Base-by-base conservation (phyloP, 2,888 invertebrate genomes). In the Idaea aversata region DNA sequence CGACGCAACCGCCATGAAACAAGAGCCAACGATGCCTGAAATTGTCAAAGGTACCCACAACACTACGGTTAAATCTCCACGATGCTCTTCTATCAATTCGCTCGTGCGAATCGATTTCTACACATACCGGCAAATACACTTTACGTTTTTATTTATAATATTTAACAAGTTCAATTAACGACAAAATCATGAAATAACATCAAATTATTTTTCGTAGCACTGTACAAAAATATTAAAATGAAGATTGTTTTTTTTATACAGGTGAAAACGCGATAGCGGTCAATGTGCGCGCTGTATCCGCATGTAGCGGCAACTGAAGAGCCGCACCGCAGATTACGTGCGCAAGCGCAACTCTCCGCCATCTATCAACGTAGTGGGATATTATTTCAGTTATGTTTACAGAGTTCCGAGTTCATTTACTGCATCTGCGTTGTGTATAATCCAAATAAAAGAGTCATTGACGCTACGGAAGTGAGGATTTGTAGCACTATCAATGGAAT, bases 31-130 rank as follows among this genome's bases (percentile, higher is more conserved):
- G 83, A 82, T 82, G 88, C 86, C 85, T 90, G 86, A 87, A 89
- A 87, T 84, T 77, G 83, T 75, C 74, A 77, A 77, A 80, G 83
- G 80, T 85, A 85, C 72, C 83, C 83, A 80, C 81, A 77, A 76
- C 79, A 76, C 77, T 75, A 78, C 78, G 78, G 79, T 81, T 82
- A 84, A 71, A 66, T 81, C 83, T 86, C 83, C 86, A 87, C 78
- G 81, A 79, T 78, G 81, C 79, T 86, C 83, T 84, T 84, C 82
- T 74, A 77, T 76, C 71, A 73, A 75, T 77, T 75, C 80, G 77
- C 74, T 88, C 84, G 80, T 79, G 88, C 86, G 85, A 75, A 82
- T 82, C 87, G 81, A 88, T 88, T 87, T 88, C 87, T 86, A 86
- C 82, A 82, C 88, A 86, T 86, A 83, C 84, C 82, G 76, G 67